Conservation (phyloP, 2,113 vertebrate genomes). For the Artemisiospiza belli region DNA sequence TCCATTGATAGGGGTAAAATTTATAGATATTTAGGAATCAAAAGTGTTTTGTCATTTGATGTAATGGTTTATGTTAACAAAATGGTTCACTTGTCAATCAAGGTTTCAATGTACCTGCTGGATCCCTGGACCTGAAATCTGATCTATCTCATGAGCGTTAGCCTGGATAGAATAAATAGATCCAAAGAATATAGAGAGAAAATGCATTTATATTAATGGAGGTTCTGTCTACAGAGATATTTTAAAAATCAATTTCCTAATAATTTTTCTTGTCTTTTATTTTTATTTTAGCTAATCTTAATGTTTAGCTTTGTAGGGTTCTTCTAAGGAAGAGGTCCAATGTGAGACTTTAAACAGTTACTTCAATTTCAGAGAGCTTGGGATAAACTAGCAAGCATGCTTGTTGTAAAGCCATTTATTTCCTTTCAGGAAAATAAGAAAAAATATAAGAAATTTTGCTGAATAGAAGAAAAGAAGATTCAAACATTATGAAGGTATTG, state of each 20-base stretch:
- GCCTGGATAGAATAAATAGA: background rate
- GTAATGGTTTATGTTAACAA: background rate
- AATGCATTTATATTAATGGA: background rate
- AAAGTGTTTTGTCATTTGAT: background rate
- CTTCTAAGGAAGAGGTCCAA: background rate
- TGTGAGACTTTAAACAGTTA: background rate
- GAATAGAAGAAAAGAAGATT: background rate
- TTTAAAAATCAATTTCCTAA: background rate
- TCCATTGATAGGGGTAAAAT: background rate
- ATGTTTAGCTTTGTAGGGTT: background rate
- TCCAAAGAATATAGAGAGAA: background rate
- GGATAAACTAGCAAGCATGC: rapidly evolving
- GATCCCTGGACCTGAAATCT: background rate
- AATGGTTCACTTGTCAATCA: background rate
- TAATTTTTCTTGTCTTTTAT: background rate
- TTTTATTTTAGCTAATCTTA: background rate
- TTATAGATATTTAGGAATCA: background rate
- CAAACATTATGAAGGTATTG: background rate
- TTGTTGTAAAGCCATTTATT: background rate
- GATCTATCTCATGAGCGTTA: background rate
- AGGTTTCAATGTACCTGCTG: background rate
- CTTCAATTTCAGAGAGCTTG: background rate
- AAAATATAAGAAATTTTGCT: background rate
- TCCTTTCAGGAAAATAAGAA: background rate
- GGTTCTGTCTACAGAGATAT: background rate